Conservation (phyloP, 2,113 vertebrate species). For the Murina feae region DNA sequence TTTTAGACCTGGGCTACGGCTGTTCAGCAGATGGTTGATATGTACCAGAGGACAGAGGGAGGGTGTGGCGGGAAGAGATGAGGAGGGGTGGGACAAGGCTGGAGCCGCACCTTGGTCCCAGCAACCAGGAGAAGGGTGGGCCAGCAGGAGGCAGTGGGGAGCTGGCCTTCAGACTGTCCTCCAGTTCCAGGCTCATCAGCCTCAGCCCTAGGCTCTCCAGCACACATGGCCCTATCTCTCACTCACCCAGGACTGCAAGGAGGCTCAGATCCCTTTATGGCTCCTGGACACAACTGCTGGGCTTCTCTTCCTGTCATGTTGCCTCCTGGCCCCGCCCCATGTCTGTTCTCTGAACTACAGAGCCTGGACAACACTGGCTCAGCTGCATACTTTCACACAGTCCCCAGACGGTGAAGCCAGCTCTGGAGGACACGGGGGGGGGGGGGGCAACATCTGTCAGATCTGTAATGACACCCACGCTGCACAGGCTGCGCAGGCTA, state of each 20-base stretch:
- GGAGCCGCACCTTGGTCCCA: constrained; percentile 60
- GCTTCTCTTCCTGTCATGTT: neutral
- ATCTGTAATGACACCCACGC: neutral
- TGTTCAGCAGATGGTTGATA: constrained; percentile 73
- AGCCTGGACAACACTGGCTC: neutral
- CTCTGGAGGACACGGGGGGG: rapidly evolving
- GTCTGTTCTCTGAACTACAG: neutral
- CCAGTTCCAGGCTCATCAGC: constrained; percentile 63
- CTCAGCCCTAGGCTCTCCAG: neutral
- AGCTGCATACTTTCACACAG: neutral
- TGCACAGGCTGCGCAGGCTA: neutral
- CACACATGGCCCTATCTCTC: neutral
- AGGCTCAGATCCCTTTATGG: neutral
- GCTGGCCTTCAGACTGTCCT: constrained; percentile 47
- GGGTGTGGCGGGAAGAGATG: neutral
- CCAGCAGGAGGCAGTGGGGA: constrained; percentile 50
- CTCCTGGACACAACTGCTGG: neutral
- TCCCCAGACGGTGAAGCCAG: neutral
- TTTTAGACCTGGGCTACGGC: constrained; percentile 48
- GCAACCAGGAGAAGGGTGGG: constrained; percentile 68
- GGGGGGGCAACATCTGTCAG: neutral
- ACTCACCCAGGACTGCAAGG: neutral
- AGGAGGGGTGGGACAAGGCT: constrained; percentile 8
- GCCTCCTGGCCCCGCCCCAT: neutral
- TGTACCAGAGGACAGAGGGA: constrained; percentile 29